phyloP scores from a whole-genome alignment of 2,113 vertebrate genomes.

The Phyllostomus hastatus region DNA sequence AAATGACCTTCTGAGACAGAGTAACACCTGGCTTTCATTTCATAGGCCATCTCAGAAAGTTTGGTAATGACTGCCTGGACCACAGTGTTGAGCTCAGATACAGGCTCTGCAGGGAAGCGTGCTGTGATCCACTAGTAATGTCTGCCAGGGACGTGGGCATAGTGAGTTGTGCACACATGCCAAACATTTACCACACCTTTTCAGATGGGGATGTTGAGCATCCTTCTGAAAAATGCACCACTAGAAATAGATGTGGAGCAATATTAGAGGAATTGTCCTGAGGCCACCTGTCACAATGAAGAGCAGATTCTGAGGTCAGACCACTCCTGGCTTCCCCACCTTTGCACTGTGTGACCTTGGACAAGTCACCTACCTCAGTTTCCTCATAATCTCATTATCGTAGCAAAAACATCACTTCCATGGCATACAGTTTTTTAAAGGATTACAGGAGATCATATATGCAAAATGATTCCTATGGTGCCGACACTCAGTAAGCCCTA shows the following conservation, averaged over 20 bases:
- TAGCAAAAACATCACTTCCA: background rate
- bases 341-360: background rate
- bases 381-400: background rate
- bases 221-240: background rate
- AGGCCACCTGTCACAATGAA: background rate
- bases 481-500: no score
- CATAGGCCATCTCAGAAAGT: background rate
- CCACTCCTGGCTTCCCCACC: background rate
- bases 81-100: background rate
- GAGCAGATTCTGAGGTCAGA: background rate
- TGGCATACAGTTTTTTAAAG: background rate
- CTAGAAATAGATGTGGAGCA: background rate
- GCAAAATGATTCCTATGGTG: background rate
- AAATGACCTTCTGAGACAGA: background rate
- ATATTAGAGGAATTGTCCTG: background rate
- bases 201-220: background rate
- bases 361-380: background rate
- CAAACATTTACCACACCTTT: background rate
- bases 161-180: background rate
- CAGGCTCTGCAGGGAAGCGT: background rate
- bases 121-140: slow-evolving; percentile 27
- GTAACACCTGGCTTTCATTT: background rate
- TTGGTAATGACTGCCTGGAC: background rate
- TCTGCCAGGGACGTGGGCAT: background rate
- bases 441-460: background rate